Conservation (phyloP, 2,113 vertebrate species). For the Pungitius pungitius region DNA sequence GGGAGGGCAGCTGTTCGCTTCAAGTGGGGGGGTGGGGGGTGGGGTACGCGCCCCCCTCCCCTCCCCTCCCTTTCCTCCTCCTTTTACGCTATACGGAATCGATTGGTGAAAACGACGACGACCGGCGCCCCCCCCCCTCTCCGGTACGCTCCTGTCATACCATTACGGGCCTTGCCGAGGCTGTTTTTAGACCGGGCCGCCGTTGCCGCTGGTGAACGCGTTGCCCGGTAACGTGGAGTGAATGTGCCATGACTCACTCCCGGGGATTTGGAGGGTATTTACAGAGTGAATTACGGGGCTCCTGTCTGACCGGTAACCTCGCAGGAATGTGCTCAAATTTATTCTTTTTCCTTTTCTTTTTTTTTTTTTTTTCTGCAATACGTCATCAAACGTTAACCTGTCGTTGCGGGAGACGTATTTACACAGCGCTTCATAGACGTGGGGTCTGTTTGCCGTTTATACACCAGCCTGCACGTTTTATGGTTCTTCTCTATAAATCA, state of each 20-base stretch:
- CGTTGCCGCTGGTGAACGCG: slow-evolving; percentile 43
- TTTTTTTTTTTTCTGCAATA: not conserved
- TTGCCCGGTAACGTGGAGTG: slow-evolving; percentile 64
- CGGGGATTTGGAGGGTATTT: slow-evolving; percentile 60
- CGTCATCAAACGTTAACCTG: not conserved
- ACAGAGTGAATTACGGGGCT: slow-evolving; percentile 50
- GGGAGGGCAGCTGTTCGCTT: slow-evolving; percentile 63
- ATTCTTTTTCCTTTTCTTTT: not conserved
- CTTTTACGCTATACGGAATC: slow-evolving; percentile 38
- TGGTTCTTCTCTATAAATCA: too few relatives aligned
- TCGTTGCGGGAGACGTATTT: not conserved
- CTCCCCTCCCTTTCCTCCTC: too few relatives aligned
- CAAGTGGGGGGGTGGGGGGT: slow-evolving; percentile 57
- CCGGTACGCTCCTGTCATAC: slow-evolving; percentile 43
- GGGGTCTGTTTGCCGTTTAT: not conserved
- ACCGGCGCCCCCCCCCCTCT: not conserved
- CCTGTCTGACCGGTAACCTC: slow-evolving; percentile 23
- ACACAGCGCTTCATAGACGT: not conserved
- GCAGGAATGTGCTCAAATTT: slow-evolving; percentile 11
- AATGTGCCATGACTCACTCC: slow-evolving; percentile 74
- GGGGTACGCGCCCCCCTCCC: too few relatives aligned
- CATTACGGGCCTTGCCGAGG: slow-evolving; percentile 57
- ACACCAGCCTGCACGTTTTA: not conserved
- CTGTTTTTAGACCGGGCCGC: slow-evolving; percentile 70
- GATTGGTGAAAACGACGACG: slow-evolving; percentile 46